phyloP scores from a whole-genome alignment of 2,113 vertebrate species.

The Balaenoptera acutorostrata region DNA sequence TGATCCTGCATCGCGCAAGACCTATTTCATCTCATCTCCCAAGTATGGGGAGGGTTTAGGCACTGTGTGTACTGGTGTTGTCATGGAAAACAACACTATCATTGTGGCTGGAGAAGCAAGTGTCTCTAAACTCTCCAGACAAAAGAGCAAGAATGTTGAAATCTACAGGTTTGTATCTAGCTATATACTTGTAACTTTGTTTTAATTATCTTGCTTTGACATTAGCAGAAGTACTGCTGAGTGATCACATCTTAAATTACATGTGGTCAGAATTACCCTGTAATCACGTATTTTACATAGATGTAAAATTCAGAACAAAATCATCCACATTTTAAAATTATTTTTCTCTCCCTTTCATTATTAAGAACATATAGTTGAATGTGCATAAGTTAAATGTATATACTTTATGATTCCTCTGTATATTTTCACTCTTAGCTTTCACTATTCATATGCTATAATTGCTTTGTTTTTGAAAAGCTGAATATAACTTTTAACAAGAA shows the following conservation, averaged over 20 bases:
- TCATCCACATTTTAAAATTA: background rate
- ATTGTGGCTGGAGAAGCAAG: conserved; percentile 93
- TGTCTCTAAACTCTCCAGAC: conserved; percentile 86
- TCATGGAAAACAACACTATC: conserved; percentile 91
- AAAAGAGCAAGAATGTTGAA: conserved; percentile 89
- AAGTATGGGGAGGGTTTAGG: conserved; percentile 92
- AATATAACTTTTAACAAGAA: background rate
- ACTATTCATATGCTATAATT: background rate
- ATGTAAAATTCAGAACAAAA: background rate
- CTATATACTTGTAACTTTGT: background rate
- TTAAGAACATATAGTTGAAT: background rate
- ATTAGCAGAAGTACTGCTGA: background rate
- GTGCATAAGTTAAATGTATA: background rate
- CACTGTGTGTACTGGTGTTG: conserved; percentile 89
- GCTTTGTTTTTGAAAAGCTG: background rate
- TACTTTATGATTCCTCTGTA: background rate
- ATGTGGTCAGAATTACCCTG: background rate
- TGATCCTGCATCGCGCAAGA: conserved; percentile 85
- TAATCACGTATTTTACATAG: background rate
- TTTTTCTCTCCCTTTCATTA: background rate
- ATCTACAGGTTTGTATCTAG: conserved; percentile 91
- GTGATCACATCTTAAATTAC: background rate
- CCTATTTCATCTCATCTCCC: conserved; percentile 94
- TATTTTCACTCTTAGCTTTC: background rate
- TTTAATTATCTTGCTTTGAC: background rate